Evolutionary conservation across 2,888 invertebrate species (phyloP).

Genomic region (Parnassius mnemosyne): DNA sequence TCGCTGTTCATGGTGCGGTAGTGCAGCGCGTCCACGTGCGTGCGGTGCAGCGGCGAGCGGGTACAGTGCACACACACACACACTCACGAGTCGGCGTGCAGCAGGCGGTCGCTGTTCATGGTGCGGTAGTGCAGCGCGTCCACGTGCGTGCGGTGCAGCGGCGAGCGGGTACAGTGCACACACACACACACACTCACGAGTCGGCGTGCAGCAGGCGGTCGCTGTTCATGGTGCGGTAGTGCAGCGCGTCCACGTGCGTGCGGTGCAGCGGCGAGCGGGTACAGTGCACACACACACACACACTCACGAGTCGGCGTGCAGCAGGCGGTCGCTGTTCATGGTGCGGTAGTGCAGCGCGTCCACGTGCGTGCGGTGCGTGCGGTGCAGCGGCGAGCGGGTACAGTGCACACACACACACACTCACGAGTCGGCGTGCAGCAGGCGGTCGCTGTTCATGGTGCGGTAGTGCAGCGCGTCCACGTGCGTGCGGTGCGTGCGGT

Average conservation of each 20-base stretch:
- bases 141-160: too few relatives aligned
- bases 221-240: constrained; percentile 52
- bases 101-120: too few relatives aligned
- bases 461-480: constrained; percentile 81
- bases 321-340: constrained; percentile 91
- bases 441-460: constrained; percentile 37
- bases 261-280: background rate
- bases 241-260: background rate
- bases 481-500: constrained; percentile 81
- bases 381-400: background rate
- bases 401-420: background rate
- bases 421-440: constrained; percentile 85
- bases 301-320: constrained; percentile 89
- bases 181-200: too few relatives aligned
- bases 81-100: constrained; percentile 65
- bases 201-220: constrained; percentile 63
- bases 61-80: background rate
- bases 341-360: constrained; percentile 91
- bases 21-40: constrained; percentile 85
- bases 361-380: constrained; percentile 86
- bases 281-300: constrained; percentile 78
- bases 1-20: constrained; percentile 94
- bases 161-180: too few relatives aligned
- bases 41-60: constrained; percentile 52
- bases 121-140: constrained; percentile 81